phyloP scores from a whole-genome alignment of 2,113 vertebrate species.

The Poeciliopsis occidentalis region DNA sequence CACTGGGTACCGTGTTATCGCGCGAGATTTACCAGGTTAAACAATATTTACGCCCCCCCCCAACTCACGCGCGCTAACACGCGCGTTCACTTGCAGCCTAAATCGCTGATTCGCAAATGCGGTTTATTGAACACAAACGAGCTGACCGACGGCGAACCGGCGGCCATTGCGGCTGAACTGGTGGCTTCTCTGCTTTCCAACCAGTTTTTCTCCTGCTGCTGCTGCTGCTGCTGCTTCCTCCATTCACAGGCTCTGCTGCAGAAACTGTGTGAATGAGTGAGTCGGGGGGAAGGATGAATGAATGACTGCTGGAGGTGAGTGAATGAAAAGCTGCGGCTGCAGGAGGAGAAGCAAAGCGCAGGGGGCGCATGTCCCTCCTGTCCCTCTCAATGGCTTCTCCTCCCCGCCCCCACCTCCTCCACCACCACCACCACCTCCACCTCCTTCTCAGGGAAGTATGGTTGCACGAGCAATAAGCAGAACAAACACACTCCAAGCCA shows the following conservation, averaged over 20 bases:
- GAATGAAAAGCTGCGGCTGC: slow-evolving; percentile 45
- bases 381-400: slow-evolving; percentile 44
- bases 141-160: neutral
- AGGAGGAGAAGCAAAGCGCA: slow-evolving; percentile 14
- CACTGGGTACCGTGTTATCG: slow-evolving; percentile 59
- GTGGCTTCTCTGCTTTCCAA: slow-evolving; percentile 28
- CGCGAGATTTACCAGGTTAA: slow-evolving; percentile 30
- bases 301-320: slow-evolving; percentile 53
- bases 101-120: slow-evolving; percentile 12
- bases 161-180: slow-evolving; percentile 4
- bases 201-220: neutral
- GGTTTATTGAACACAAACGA: neutral
- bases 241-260: slow-evolving; percentile 56
- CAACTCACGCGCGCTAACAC: neutral
- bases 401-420: neutral
- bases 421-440: too few species aligned
- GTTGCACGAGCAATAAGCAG: slow-evolving; percentile 54
- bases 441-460: slow-evolving; percentile 45
- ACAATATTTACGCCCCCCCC: neutral
- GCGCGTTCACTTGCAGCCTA: neutral
- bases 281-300: slow-evolving; percentile 42
- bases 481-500: slow-evolving; percentile 55
- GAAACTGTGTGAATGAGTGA: slow-evolving; percentile 64
- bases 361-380: slow-evolving; percentile 17
- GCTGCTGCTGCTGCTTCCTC: neutral